A percentile compares a stretch with the other conserved stretches of the same genome.
phyloP scores from a whole-genome alignment of 1,140 invertebrate genomes.

The Venustaconcha ellipsiformis region DNA sequence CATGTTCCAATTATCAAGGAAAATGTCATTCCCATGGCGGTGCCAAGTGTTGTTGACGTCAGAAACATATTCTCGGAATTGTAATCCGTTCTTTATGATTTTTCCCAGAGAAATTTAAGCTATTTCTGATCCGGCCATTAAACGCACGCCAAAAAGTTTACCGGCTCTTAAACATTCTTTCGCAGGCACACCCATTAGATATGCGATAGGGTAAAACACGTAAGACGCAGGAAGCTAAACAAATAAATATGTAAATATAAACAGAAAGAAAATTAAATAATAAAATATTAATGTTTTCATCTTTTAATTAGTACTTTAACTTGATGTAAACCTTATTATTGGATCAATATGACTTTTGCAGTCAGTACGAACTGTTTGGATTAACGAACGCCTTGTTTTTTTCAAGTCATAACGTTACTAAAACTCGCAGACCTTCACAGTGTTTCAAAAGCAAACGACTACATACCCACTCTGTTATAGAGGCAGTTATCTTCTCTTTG shows the following conservation, averaged over 20 bases:
- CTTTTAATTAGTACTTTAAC: background rate
- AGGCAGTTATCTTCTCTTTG: no score
- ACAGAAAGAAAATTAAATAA: background rate
- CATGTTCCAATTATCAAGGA: slow-evolving; percentile 11
- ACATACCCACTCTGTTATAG: no score
- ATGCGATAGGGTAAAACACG: slow-evolving; percentile 28
- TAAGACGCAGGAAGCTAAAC: slow-evolving; percentile 22
- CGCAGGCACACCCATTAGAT: slow-evolving; percentile 18
- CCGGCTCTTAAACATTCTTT: slow-evolving; percentile 25
- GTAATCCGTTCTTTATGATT: slow-evolving; percentile 21
- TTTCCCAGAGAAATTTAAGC: slow-evolving; percentile 11
- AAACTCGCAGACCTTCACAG: no score
- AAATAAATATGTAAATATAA: background rate
- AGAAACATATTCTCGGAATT: slow-evolving; percentile 8
- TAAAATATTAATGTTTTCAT: background rate
- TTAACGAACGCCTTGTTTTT: no score
- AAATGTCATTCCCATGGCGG: slow-evolving; percentile 11
- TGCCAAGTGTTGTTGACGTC: slow-evolving; percentile 16
- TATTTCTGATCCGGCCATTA: slow-evolving; percentile 5
- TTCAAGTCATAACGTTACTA: no score
- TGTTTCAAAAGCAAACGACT: no score
- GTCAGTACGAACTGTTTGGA: no score
- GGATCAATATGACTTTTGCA: no score
- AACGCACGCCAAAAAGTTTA: slow-evolving; percentile 24
- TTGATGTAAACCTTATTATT: no score